Evolutionary conservation across 2,888 invertebrate genomes (phyloP).

Genomic region (Andrena bucephala): DNA sequence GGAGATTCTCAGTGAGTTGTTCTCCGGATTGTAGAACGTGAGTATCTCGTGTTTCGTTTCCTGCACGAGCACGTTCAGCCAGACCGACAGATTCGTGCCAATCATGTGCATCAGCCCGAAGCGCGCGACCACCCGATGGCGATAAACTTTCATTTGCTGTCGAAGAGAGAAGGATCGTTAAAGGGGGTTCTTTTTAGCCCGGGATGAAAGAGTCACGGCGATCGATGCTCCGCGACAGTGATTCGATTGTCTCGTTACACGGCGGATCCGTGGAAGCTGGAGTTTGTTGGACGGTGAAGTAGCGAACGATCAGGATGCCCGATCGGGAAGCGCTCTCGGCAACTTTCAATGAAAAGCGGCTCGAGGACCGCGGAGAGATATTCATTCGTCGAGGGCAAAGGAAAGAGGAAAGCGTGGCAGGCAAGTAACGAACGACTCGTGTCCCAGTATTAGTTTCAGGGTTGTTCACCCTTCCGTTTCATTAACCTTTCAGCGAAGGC

Average conservation of each 20-base stretch:
- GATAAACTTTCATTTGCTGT: slow-evolving; percentile 95
- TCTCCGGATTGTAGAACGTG: slow-evolving; percentile 95
- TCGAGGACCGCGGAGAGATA: slow-evolving; percentile 30
- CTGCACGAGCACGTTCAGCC: slow-evolving; percentile 97
- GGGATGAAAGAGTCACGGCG: neutral
- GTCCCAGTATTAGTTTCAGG: slow-evolving; percentile 68
- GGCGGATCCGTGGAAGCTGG: neutral
- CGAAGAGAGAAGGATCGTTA: slow-evolving; percentile 12
- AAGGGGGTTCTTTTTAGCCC: too few species aligned
- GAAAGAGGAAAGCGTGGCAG: slow-evolving; percentile 34
- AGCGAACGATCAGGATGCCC: slow-evolving; percentile 12
- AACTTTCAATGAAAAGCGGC: slow-evolving; percentile 43
- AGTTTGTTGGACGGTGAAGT: slow-evolving; percentile 6
- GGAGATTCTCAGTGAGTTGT: slow-evolving; percentile 92
- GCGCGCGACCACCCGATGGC: slow-evolving; percentile 94
- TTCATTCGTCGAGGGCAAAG: slow-evolving; percentile 35
- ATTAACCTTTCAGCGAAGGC: slow-evolving; percentile 70
- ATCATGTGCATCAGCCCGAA: slow-evolving; percentile 99
- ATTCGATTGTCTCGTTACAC: slow-evolving; percentile 15
- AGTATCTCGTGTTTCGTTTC: slow-evolving; percentile 98
- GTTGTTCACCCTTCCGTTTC: slow-evolving; percentile 78
- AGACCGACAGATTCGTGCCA: slow-evolving; percentile 98
- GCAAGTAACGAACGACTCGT: slow-evolving; percentile 46
- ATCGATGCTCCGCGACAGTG: slow-evolving; percentile 9
- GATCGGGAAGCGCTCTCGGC: slow-evolving; percentile 6